Conservation (phyloP, 2,888 invertebrate genomes). For the Poecilobothrus nobilitatus region DNA sequence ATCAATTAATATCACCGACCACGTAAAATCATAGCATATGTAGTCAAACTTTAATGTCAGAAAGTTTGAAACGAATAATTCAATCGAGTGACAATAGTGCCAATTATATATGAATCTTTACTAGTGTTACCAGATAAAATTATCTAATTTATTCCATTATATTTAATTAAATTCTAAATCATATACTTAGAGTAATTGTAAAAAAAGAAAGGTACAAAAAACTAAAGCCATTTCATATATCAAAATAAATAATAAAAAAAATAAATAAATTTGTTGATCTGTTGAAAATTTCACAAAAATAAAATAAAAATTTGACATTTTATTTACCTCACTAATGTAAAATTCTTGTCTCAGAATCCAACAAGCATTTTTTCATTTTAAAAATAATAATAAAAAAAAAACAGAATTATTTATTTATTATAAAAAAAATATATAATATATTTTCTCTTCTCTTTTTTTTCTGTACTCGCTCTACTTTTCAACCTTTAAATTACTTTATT, state of each 20-base stretch:
- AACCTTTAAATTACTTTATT: constrained; percentile 4
- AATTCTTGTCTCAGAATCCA: background rate
- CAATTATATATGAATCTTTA: background rate
- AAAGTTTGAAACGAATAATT: no score
- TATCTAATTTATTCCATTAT: background rate
- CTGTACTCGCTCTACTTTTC: background rate
- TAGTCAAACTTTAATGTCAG: no score
- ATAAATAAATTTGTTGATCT: background rate
- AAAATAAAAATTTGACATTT: background rate
- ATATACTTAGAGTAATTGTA: background rate
- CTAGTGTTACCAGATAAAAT: background rate
- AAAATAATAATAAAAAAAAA: background rate
- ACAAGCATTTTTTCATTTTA: background rate
- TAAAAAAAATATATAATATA: background rate
- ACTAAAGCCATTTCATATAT: no score
- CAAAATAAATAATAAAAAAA: no score
- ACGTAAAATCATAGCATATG: no score
- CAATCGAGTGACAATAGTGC: no score
- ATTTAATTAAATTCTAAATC: background rate
- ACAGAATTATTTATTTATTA: background rate
- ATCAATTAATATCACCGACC: no score
- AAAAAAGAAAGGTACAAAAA: no score
- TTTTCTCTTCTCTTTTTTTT: background rate
- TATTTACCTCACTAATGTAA: constrained; percentile 1
- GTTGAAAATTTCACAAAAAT: background rate